phyloP scores from a whole-genome alignment of 2,797 vertebrate genomes.

The Pempheris klunzingeri region DNA sequence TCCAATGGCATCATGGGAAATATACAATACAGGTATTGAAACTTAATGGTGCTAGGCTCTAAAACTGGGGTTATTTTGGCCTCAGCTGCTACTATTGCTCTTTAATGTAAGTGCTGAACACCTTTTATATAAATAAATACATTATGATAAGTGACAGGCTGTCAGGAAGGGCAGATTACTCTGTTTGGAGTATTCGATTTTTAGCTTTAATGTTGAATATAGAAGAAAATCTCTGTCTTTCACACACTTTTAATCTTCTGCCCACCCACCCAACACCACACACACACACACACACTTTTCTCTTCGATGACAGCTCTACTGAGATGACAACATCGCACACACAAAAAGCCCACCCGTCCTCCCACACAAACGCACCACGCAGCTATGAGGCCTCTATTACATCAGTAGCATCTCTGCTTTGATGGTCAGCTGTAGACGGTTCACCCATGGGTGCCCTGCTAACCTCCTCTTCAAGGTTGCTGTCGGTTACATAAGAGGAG shows the following conservation, averaged over 20 bases:
- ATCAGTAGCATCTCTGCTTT: constrained; percentile 42
- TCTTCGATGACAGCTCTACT: constrained; percentile 35
- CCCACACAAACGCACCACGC: constrained; percentile 21
- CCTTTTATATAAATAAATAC: too few relatives aligned
- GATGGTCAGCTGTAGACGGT: constrained; percentile 47
- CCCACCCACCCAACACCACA: constrained; percentile 23
- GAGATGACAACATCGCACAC: constrained; percentile 31
- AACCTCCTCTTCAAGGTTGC: constrained; percentile 50
- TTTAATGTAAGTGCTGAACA: background rate
- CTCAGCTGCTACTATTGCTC: background rate
- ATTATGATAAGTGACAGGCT: background rate
- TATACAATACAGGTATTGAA: background rate
- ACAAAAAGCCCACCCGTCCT: constrained; percentile 31
- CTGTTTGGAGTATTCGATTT: background rate
- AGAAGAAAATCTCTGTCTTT: constrained; percentile 4
- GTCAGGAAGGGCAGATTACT: background rate
- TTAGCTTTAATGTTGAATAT: background rate
- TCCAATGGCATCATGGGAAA: background rate
- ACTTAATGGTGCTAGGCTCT: background rate
- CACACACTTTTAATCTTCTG: constrained; percentile 41
- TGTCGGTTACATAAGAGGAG: constrained; percentile 51
- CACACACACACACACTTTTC: constrained; percentile 5
- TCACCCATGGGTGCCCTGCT: constrained; percentile 52
- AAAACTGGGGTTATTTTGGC: too few relatives aligned
- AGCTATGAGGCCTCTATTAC: constrained; percentile 16